A percentile compares a stretch with the other conserved stretches of the same genome.
Evolutionary conservation across 2,113 vertebrate genomes (phyloP).

Genomic region (Rhynchomys soricoides): DNA sequence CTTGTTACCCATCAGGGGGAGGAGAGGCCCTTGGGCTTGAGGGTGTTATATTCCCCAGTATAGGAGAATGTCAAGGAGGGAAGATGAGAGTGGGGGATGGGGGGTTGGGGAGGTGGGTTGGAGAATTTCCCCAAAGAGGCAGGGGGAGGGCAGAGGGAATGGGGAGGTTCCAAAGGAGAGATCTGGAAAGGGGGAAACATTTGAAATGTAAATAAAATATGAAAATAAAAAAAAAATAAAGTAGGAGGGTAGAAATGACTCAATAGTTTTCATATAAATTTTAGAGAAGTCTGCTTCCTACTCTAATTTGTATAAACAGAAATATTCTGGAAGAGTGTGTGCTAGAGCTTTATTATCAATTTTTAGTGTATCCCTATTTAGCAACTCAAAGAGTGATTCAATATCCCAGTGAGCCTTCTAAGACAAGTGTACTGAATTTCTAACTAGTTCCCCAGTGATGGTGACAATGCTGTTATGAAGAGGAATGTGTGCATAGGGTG

Average conservation of each 20-base stretch:
- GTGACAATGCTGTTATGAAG: not conserved
- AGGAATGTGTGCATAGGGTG: not conserved
- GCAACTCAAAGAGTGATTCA: not conserved
- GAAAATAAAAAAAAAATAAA: no score
- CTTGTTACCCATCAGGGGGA: no score
- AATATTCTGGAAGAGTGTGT: not conserved
- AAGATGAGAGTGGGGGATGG: no score
- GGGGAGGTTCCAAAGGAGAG: no score
- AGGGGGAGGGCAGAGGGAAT: no score
- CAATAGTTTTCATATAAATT: not conserved
- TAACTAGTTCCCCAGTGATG: not conserved
- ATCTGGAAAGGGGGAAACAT: no score
- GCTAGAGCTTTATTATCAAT: not conserved
- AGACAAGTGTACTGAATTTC: not conserved
- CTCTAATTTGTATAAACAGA: not conserved
- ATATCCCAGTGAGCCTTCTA: not conserved
- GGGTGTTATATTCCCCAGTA: no score
- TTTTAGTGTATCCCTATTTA: not conserved
- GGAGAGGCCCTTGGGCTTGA: no score
- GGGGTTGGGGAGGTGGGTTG: no score
- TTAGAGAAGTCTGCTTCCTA: not conserved
- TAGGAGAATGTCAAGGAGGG: no score
- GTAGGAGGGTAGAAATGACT: not conserved
- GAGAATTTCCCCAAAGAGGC: no score
- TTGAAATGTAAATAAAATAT: no score